Percentiles rank a stretch among this genome's conserved stretches.
These are phyloP conservation scores for Heliconius erato DNA, from an alignment of 2,888 invertebrate species.

Conservation along the genomic window DNA sequence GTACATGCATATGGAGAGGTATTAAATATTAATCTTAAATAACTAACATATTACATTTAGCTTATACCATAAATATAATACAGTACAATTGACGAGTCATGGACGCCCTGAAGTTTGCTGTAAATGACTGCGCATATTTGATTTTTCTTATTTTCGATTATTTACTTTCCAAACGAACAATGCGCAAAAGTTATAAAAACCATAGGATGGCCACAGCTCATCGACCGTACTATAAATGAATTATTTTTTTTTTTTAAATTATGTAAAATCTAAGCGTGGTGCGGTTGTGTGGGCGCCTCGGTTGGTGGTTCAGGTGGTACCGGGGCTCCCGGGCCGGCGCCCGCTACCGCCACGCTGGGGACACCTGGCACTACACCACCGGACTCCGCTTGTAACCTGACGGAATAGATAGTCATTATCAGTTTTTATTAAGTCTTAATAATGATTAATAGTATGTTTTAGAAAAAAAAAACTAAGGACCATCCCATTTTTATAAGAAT, in stretches of 20 bases:
- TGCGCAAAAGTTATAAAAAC: neutral
- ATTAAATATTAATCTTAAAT: neutral
- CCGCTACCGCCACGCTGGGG: slow-evolving; percentile 40
- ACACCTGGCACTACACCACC: slow-evolving; percentile 22
- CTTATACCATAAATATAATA: neutral
- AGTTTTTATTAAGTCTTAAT: neutral
- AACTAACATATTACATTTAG: neutral
- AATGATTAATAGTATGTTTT: too few relatives aligned
- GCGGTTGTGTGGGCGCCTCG: slow-evolving; percentile 48
- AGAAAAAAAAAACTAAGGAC: too few relatives aligned
- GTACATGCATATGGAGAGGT: neutral
- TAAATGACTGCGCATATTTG: neutral
- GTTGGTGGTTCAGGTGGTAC: slow-evolving; percentile 40
- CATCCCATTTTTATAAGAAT: too few relatives aligned
- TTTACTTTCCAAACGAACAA: neutral
- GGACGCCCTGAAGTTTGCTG: too few relatives aligned
- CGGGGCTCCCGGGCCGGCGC: slow-evolving; percentile 38
- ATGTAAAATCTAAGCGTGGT: slow-evolving; percentile 41
- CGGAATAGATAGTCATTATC: neutral
- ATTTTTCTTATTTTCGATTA: neutral
- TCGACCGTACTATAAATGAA: neutral
- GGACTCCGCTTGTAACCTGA: slow-evolving; percentile 64
- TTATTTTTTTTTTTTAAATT: neutral
- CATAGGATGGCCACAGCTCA: neutral
- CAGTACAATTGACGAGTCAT: neutral